A percentile compares a stretch with the other conserved stretches of the same genome.
Evolutionary conservation across 1,140 invertebrate species (phyloP).

Genomic region (Mesaphorura yosii): DNA sequence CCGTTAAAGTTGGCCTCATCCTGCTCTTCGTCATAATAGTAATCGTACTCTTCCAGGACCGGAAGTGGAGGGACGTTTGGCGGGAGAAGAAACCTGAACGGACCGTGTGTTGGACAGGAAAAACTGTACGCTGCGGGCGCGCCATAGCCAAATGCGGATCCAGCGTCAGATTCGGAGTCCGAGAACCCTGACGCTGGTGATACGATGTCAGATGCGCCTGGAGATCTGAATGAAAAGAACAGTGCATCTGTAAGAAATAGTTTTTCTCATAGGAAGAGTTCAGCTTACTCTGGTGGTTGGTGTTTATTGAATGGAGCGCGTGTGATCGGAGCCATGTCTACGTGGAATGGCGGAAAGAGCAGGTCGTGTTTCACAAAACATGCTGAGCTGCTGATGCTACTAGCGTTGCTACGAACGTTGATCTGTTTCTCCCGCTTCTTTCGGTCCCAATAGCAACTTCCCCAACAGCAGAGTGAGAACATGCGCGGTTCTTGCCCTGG

Average conservation of each 20-base stretch:
- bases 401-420: no score
- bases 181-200: slow-evolving; percentile 28
- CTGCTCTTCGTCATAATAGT: no score
- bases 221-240: slow-evolving; percentile 15
- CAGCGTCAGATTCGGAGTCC: slow-evolving; percentile 21
- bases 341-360: no score
- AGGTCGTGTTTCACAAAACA: background rate
- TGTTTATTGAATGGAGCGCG: no score
- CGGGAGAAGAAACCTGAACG: slow-evolving; percentile 18
- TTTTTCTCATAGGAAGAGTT: no score
- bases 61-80: slow-evolving; percentile 21
- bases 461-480: no score
- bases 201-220: slow-evolving; percentile 25
- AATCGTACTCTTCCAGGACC: slow-evolving; percentile 16
- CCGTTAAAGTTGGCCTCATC: no score
- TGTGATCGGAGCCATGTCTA: background rate
- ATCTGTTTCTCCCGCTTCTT: no score
- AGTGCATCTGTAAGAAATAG: background rate
- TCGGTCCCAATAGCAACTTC: no score
- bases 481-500: background rate
- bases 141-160: background rate
- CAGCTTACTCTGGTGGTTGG: no score
- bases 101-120: slow-evolving; percentile 27
- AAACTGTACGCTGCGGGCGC: background rate
- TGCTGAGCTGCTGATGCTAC: no score